Evolutionary conservation across 2,797 vertebrate genomes (phyloP), one percentile per base, ranked within the genome.

Genomic region (Ptychobarbus kaznakovi): DNA sequence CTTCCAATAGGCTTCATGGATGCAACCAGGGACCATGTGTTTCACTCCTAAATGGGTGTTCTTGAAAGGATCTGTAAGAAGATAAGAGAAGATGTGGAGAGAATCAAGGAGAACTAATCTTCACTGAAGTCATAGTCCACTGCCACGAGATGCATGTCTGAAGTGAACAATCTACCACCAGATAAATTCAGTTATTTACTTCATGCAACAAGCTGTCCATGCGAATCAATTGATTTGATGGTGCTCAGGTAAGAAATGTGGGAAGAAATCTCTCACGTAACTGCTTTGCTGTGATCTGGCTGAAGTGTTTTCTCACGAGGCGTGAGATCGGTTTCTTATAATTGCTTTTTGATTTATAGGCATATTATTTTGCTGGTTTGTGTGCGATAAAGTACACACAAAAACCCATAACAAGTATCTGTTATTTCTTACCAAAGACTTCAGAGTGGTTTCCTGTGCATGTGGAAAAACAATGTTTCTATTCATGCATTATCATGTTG

Each of bases 1-100:
- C 25, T 84, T 81, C 69, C 63, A 63, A 38, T 42, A 68, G 58
- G 75, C 49, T 82, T 82, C 70, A 87, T 72, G 78, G 70, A 76
- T 73, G 61, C 40, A 81, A 42, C 44, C 63, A 66, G 32, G 68
- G 69, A 53, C 28, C 65, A 25, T 75, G 84, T 22, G 51, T 76
- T 63, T 83, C 74, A 58, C 40, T 78, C 38, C 76, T 82, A 80
- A 82, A 82, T 58, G 68, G 16, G 10, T 84, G 38, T 66, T 40
- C 58, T 46, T 81, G 25, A 75, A 75, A 80, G 58, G 63, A 68
- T 80, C n/a, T 66, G 51, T 58, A 11, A 44, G 76, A 78, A 79
- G 66, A 79, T 70, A 70, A 72, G 51, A 73, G 49, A 51, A 66
- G 58, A 83, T 82, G n/a, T 80, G 38, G 69, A 77, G 12, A 81